Percentiles rank a stretch among this genome's conserved stretches.
phyloP scores from a whole-genome alignment of 1,140 invertebrate genomes.

The roundworm (Caenorhabditis elegans) region WBcel235 BX284602.5:4577501-4578000 shows the following conservation, averaged over 20 bases:
- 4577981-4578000: no score
- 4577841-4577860: background rate
- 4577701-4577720: background rate
- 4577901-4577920: background rate
- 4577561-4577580: slow-evolving; percentile 4
- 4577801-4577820: background rate
- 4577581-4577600: background rate
- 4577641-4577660: background rate
- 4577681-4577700: background rate
- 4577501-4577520: no score
- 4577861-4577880: slow-evolving; percentile 8
- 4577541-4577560: background rate
- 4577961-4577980: background rate
- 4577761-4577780: background rate
- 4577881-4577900: no score
- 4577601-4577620: no score
- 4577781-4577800: slow-evolving; percentile 8
- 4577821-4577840: slow-evolving; percentile 26
- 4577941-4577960: background rate
- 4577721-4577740: background rate
- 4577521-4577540: no score
- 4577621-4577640: background rate
- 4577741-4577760: background rate
- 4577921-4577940: background rate
- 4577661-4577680: background rate